phyloP scores from a whole-genome alignment of 2,113 vertebrate genomes.

The Neofelis nebulosa region DNA sequence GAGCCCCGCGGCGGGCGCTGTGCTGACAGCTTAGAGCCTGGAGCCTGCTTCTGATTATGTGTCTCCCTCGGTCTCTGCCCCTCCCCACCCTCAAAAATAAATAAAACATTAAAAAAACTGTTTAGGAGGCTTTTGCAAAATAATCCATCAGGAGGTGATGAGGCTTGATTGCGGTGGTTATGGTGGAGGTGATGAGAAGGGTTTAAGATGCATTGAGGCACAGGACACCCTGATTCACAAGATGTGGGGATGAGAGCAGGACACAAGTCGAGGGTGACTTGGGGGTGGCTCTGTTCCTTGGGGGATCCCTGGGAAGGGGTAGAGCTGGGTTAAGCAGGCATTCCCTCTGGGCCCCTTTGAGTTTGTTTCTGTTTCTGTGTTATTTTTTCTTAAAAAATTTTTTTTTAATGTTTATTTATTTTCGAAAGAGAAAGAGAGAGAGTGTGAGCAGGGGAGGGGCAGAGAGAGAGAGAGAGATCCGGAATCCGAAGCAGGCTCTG shows the following conservation, averaged over 20 bases:
- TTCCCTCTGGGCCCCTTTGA: not conserved
- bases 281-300: rapidly evolving
- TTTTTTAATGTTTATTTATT: no score
- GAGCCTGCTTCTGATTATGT: no score
- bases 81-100: no score
- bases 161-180: not conserved
- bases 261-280: rapidly evolving
- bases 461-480: no score
- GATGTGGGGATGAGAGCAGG: not conserved
- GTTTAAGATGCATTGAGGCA: not conserved
- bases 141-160: not conserved
- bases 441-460: no score
- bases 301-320: not conserved
- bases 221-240: rapidly evolving
- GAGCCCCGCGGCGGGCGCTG: no score
- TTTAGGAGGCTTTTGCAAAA: not conserved
- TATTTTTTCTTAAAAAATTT: no score
- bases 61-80: no score
- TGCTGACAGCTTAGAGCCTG: no score
- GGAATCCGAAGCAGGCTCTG: no score
- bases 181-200: not conserved
- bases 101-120: not conserved
- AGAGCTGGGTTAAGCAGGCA: not conserved
- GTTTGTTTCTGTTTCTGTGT: not conserved
- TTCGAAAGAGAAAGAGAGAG: no score